Percentiles rank a stretch among this genome's conserved stretches.
Conservation (phyloP, 1,140 invertebrate genomes). For the Drosophila pseudoobscura region DNA sequence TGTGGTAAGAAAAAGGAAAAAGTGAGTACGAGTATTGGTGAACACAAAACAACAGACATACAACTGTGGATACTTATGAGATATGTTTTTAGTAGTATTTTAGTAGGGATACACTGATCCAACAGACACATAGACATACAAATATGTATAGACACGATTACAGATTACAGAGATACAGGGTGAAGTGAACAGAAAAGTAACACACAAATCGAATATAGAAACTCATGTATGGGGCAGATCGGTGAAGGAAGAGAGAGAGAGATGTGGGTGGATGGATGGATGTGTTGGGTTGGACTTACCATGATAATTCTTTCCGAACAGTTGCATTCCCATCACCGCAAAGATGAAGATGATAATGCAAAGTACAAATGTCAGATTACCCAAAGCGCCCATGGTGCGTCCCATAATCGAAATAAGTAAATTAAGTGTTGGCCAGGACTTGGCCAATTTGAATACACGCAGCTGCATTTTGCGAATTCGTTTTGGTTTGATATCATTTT, state of each 20-base stretch:
- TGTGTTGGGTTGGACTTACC: conserved; percentile 85
- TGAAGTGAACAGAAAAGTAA: no score
- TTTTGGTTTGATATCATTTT: conserved; percentile 27
- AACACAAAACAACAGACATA: no score
- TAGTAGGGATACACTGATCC: no score
- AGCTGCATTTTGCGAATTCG: conserved; percentile 87
- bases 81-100: no score
- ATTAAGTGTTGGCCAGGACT: conserved; percentile 98
- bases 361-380: conserved; percentile 97
- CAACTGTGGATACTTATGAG: no score
- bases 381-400: conserved; percentile 97
- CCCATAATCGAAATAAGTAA: conserved; percentile 98
- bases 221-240: no score
- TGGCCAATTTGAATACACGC: conserved; percentile 98
- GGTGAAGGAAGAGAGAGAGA: background rate
- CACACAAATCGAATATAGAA: no score
- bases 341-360: conserved; percentile 99
- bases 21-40: no score
- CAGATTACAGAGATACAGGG: no score
- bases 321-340: conserved; percentile 98
- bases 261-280: background rate
- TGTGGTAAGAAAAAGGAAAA: no score
- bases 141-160: no score
- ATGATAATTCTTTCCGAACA: conserved; percentile 96
- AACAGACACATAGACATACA: no score